Percentiles rank a stretch among this genome's conserved stretches.
phyloP scores from a whole-genome alignment of 2,113 vertebrate species.

The Heterochromis multidens region DNA sequence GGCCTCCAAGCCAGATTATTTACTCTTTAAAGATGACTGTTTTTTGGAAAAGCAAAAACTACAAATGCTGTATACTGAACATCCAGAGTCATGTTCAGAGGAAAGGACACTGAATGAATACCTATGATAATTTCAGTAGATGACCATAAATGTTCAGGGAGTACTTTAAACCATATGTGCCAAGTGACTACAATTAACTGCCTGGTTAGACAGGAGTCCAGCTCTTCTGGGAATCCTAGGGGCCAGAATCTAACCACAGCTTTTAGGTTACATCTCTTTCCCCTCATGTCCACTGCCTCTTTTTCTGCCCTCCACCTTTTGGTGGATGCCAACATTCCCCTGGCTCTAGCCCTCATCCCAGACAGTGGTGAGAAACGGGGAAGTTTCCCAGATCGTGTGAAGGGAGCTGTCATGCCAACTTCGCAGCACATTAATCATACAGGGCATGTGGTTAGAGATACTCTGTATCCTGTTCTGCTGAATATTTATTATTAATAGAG shows the following conservation, averaged over 20 bases:
- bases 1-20: neutral
- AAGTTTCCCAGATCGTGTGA: slow-evolving; percentile 54
- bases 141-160: neutral
- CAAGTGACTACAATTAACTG: neutral
- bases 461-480: slow-evolving; percentile 44
- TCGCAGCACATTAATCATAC: slow-evolving; percentile 69
- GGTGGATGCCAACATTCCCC: neutral
- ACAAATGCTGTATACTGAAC: neutral
- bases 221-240: neutral
- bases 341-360: slow-evolving; percentile 16
- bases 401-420: slow-evolving; percentile 54
- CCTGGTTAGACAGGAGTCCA: neutral
- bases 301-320: neutral
- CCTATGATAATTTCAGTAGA: neutral
- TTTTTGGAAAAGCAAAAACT: neutral
- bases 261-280: slow-evolving; percentile 4
- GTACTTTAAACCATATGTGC: neutral
- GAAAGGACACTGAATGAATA: neutral
- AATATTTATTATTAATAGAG: slow-evolving; percentile 57
- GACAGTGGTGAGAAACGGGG: slow-evolving; percentile 32
- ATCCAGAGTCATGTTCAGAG: neutral
- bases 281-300: neutral
- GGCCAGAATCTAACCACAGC: neutral
- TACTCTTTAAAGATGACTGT: neutral
- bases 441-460: slow-evolving; percentile 39